phyloP scores from a whole-genome alignment of 2,888 invertebrate species.

The Neria commutata region DNA sequence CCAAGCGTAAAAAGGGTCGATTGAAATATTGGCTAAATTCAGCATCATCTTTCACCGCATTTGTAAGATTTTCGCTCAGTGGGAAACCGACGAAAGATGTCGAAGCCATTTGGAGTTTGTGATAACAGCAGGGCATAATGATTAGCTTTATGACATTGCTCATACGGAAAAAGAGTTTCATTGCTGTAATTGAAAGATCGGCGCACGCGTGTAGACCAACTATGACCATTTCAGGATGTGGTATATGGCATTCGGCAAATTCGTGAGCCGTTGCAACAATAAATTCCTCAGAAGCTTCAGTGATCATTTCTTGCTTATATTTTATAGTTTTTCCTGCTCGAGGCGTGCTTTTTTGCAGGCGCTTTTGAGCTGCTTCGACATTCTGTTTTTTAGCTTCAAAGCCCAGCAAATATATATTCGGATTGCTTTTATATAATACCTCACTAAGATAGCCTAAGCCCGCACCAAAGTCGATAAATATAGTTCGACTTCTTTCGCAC shows the following conservation, averaged over 20 bases:
- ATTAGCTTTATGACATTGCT: constrained; percentile 66
- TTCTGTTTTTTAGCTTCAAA: constrained; percentile 69
- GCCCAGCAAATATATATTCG: constrained; percentile 68
- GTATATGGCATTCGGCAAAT: constrained; percentile 24
- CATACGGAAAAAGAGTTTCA: constrained; percentile 70
- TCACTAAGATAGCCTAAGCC: constrained; percentile 80
- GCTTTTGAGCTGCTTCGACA: constrained; percentile 66
- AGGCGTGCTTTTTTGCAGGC: constrained; percentile 66
- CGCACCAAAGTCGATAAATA: constrained; percentile 75
- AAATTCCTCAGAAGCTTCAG: constrained; percentile 62
- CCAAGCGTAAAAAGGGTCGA: constrained; percentile 74
- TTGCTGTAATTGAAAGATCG: constrained; percentile 73
- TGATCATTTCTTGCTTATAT: constrained; percentile 67
- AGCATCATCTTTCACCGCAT: constrained; percentile 44
- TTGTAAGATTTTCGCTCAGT: constrained; percentile 65
- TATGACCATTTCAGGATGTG: constrained; percentile 47
- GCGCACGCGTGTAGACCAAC: constrained; percentile 80
- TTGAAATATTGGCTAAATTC: constrained; percentile 58
- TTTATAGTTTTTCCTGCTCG: constrained; percentile 65
- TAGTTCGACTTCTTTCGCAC: constrained; percentile 60
- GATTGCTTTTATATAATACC: constrained; percentile 66
- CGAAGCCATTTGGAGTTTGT: constrained; percentile 67
- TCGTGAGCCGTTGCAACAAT: constrained; percentile 63
- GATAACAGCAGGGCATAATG: constrained; percentile 82
- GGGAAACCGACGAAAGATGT: constrained; percentile 74